Conservation (phyloP, 2,797 vertebrate genomes). For the Sebastes alutus region DNA sequence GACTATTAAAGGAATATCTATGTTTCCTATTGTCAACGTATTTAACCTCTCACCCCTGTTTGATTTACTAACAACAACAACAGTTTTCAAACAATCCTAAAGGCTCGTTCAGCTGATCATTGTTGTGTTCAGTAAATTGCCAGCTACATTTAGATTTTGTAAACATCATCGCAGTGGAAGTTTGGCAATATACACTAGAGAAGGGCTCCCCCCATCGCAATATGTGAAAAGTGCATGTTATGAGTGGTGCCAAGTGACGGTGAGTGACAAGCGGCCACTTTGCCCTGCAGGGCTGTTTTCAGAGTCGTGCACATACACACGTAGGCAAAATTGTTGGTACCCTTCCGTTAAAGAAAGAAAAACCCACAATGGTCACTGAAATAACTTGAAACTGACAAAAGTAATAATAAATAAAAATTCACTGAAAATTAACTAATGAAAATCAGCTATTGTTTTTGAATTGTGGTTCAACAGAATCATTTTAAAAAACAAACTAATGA, state of each 20-base stretch:
- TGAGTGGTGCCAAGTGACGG: background rate
- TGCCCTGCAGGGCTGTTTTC: background rate
- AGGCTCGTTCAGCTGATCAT: background rate
- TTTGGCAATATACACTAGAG: slow-evolving; percentile 13
- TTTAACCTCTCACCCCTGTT: background rate
- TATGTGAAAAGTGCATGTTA: slow-evolving; percentile 30
- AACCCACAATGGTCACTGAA: no score
- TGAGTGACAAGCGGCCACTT: background rate
- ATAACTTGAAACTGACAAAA: no score
- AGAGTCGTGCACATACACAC: background rate
- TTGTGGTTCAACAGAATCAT: no score
- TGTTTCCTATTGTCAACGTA: background rate
- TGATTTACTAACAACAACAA: background rate
- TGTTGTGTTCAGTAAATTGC: background rate
- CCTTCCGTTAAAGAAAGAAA: no score
- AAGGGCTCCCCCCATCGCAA: slow-evolving; percentile 62
- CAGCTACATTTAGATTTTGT: slow-evolving; percentile 13
- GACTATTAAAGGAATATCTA: no score
- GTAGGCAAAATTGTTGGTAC: no score
- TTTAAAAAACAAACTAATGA: no score
- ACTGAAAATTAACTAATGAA: no score
- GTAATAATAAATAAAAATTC: no score
- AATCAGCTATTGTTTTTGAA: no score
- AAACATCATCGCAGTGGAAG: slow-evolving; percentile 21
- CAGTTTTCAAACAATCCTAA: background rate